These are phyloP conservation scores for Campoletis sonorensis DNA, from an alignment of 1,140 invertebrate genomes.

Conservation along the genomic window DNA sequence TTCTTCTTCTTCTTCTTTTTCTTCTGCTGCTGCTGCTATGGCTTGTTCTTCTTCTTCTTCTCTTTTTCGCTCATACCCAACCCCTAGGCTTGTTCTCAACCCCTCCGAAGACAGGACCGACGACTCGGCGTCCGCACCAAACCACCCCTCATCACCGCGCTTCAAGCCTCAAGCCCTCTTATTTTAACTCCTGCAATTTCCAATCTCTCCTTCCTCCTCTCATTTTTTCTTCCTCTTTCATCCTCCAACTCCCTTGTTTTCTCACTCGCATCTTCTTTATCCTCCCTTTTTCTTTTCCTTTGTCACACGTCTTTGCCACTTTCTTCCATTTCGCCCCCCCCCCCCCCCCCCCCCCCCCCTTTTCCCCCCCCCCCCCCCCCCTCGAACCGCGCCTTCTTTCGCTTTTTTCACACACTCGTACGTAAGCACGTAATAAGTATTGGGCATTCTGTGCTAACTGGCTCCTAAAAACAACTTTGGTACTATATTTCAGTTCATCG, in stretches of 20 bases:
- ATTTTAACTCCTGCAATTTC: conserved; percentile 49
- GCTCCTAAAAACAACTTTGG: not conserved
- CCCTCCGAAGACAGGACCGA: conserved; percentile 46
- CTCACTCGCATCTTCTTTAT: conserved; percentile 29
- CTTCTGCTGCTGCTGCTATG: no score
- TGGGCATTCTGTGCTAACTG: not conserved
- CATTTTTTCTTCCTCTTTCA: conserved; percentile 40
- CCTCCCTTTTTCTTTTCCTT: conserved; percentile 40
- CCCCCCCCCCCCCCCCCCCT: conserved; percentile 1
- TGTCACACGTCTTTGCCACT: conserved; percentile 18
- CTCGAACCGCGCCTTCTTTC: no score
- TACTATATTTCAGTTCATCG: no score
- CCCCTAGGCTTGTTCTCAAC: conserved; percentile 34
- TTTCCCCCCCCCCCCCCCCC: no score
- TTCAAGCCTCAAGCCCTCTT: conserved; percentile 40
- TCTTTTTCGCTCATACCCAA: conserved; percentile 51
- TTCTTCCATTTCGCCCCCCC: conserved; percentile 47
- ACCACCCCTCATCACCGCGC: conserved; percentile 34
- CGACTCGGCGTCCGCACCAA: conserved; percentile 46
- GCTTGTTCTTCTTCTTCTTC: conserved; percentile 51
- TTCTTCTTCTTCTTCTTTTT: conserved; percentile 49
- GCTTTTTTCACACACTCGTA: not conserved
- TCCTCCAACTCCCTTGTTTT: not conserved
- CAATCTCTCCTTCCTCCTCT: conserved; percentile 45
- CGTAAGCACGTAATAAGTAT: not conserved